Conservation (phyloP, 2,797 vertebrate species). For the Coreius guichenoti region DNA sequence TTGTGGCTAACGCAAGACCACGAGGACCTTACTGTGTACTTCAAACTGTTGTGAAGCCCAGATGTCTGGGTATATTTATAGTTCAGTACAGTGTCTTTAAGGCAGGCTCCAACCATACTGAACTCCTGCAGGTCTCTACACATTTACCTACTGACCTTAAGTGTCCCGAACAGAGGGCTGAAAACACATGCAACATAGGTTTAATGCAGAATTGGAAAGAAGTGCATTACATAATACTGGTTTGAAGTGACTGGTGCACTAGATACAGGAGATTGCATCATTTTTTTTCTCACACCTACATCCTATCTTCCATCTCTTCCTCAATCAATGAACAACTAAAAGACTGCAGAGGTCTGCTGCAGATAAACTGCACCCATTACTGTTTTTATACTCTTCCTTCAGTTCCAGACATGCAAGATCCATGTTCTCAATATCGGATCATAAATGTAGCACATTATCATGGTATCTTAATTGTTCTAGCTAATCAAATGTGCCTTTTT, state of each 20-base stretch:
- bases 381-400: constrained; percentile 70
- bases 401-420: neutral
- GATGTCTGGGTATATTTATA: constrained; percentile 59
- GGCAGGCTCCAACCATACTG: constrained; percentile 23
- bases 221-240: neutral
- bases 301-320: constrained; percentile 46
- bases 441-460: neutral
- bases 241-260: neutral
- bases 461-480: neutral
- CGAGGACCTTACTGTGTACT: constrained; percentile 6
- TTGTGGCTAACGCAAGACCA: constrained; percentile 29
- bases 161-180: neutral
- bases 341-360: constrained; percentile 76
- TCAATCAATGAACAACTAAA: constrained; percentile 65
- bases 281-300: constrained; percentile 46
- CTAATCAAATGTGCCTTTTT: no score
- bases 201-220: neutral
- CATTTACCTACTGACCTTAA: constrained; percentile 36
- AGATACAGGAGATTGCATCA: neutral
- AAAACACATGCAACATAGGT: neutral
- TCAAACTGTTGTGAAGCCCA: constrained; percentile 52
- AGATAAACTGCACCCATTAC: constrained; percentile 78
- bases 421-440: neutral
- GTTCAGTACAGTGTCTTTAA: constrained; percentile 51
- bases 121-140: constrained; percentile 33